phyloP scores from a whole-genome alignment of 1,140 invertebrate genomes.

The Tribolium madens region DNA sequence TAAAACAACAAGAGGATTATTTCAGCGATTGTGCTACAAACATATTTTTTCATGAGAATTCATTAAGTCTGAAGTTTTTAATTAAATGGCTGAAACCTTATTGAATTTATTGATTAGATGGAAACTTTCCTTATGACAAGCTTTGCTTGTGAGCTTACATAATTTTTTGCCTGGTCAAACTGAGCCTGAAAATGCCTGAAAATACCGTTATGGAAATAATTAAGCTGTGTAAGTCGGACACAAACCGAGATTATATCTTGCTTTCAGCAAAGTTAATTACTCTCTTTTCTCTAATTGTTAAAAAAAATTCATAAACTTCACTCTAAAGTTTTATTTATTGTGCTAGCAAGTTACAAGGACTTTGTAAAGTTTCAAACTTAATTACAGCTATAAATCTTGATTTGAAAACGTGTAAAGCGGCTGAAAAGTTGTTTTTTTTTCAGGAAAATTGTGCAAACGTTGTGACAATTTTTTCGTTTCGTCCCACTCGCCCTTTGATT shows the following conservation, averaged over 20 bases:
- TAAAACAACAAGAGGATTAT: conserved; percentile 1
- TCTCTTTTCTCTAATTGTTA: not conserved
- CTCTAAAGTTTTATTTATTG: not conserved
- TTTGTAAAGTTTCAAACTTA: not conserved
- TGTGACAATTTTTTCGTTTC: conserved; percentile 6
- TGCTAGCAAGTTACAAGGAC: not conserved
- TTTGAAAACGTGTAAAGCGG: not conserved
- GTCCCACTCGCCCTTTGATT: not conserved
- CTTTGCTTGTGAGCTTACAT: conserved; percentile 3
- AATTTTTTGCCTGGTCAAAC: no score
- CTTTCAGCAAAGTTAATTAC: not conserved
- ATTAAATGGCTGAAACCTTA: not conserved
- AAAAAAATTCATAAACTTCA: not conserved
- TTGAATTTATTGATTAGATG: conserved; percentile 11
- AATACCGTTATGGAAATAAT: no score
- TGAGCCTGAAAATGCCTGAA: no score
- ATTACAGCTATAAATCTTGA: not conserved
- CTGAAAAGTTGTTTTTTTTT: not conserved
- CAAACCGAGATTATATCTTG: no score
- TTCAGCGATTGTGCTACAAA: not conserved
- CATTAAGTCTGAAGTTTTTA: not conserved
- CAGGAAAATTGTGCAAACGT: not conserved
- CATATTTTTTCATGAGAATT: not conserved
- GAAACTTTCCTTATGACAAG: conserved; percentile 12
- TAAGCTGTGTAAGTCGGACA: no score